Conservation (phyloP, 2,888 invertebrate species). For the Coelopa pilipes region DNA sequence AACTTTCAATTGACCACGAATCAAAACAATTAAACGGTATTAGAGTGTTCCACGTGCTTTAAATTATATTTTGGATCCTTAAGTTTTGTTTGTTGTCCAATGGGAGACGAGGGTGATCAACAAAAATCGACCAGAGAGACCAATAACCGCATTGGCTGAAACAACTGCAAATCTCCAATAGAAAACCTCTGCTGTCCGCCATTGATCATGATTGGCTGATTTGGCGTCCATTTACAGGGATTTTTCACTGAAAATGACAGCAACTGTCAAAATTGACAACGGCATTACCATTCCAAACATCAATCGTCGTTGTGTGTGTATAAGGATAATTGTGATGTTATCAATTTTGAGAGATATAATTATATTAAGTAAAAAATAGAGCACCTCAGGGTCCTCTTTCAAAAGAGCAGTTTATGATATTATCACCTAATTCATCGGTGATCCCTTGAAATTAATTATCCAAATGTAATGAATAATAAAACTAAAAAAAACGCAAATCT, state of each 20-base stretch:
- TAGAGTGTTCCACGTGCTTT: constrained; percentile 35
- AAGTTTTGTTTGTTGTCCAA: constrained; percentile 49
- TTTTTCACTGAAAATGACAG: constrained; percentile 43
- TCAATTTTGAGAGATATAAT: background rate
- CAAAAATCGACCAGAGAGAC: constrained; percentile 49
- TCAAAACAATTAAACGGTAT: constrained; percentile 22
- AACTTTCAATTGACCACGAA: constrained; percentile 30
- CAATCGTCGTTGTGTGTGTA: constrained; percentile 20
- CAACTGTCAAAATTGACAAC: constrained; percentile 41
- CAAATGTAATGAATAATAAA: too few relatives aligned
- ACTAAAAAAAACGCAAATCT: too few relatives aligned
- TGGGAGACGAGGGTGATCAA: constrained; percentile 52
- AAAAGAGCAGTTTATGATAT: too few relatives aligned
- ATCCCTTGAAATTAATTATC: background rate
- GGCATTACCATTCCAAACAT: constrained; percentile 25
- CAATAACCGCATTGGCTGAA: constrained; percentile 47
- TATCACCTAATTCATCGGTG: background rate
- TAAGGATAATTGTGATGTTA: constrained; percentile 10
- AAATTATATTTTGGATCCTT: constrained; percentile 44
- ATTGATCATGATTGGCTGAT: constrained; percentile 56
- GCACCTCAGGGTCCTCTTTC: too few relatives aligned
- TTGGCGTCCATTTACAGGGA: constrained; percentile 53
- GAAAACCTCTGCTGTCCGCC: constrained; percentile 53
- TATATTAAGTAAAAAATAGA: too few relatives aligned
- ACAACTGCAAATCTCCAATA: constrained; percentile 51